phyloP scores from a whole-genome alignment of 2,113 vertebrate species.

The Zootoca vivipara region DNA sequence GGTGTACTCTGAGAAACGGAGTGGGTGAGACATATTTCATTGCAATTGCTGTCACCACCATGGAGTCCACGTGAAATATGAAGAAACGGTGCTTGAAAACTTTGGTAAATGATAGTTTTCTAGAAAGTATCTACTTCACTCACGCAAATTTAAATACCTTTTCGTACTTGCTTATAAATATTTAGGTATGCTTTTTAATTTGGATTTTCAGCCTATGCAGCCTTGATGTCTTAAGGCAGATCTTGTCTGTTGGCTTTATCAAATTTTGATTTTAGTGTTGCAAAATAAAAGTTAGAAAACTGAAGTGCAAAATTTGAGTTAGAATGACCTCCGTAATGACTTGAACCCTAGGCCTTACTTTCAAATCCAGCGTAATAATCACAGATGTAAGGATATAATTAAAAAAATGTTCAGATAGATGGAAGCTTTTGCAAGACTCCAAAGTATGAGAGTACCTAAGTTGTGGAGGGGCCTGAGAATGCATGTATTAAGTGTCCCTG shows the following conservation, averaged over 20 bases:
- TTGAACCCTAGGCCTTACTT: not conserved
- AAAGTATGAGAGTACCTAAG: not conserved
- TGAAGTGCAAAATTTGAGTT: not conserved
- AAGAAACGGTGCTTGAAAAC: not conserved
- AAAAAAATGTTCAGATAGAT: not conserved
- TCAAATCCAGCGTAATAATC: not conserved
- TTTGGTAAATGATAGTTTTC: not conserved
- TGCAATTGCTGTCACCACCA: not conserved
- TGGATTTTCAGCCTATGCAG: not conserved
- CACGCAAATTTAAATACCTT: not conserved
- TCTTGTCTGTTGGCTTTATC: not conserved
- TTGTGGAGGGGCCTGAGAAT: not conserved
- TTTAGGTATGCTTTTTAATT: not conserved
- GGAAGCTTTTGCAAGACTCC: not conserved
- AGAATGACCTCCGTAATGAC: not conserved
- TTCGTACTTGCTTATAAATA: not conserved
- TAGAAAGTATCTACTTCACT: not conserved
- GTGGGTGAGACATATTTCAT: not conserved
- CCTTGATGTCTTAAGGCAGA: not conserved
- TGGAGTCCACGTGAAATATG: not conserved
- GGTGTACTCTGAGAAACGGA: not conserved
- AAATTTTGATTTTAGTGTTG: not conserved
- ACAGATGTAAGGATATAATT: too few relatives aligned
- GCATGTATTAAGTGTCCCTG: not conserved
- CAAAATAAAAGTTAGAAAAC: slow-evolving; percentile 5